These are phyloP conservation scores for Mus musculus DNA, from an alignment of 2,113 vertebrate genomes.

Conservation along the genomic window DNA sequence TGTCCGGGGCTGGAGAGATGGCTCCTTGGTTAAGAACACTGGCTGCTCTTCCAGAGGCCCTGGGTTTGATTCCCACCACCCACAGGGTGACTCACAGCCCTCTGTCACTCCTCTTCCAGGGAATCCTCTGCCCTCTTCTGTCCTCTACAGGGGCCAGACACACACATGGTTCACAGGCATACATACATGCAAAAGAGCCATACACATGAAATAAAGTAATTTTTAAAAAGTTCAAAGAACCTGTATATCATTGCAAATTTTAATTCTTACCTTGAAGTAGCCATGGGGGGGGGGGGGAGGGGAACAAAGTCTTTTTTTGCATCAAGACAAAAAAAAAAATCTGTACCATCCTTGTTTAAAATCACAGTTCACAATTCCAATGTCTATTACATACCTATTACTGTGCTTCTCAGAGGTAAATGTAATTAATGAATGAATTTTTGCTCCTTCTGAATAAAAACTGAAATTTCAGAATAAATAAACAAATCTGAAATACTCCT, in stretches of 20 bases:
- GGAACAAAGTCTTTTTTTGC: background rate
- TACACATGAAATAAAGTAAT: background rate
- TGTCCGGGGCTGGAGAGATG: background rate
- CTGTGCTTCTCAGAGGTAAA: background rate
- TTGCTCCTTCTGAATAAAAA: constrained; percentile 46
- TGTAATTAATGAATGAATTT: background rate
- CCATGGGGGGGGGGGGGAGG: background rate
- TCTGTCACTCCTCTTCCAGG: background rate
- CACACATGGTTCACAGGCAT: background rate
- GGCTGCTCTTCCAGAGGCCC: background rate
- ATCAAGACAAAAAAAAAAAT: background rate
- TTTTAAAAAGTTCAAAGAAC: background rate
- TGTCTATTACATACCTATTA: background rate
- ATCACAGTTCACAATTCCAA: background rate
- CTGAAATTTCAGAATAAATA: constrained; percentile 30
- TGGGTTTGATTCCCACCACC: background rate
- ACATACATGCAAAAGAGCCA: background rate
- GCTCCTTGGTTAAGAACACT: background rate
- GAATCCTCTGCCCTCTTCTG: background rate
- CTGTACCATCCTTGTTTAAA: background rate
- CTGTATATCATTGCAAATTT: background rate
- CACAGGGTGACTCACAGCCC: background rate
- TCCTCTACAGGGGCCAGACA: background rate
- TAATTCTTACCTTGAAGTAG: background rate
- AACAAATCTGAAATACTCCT: constrained; percentile 8